These are phyloP conservation scores for Drosophila eugracilis DNA, from an alignment of 1,140 invertebrate genomes.

Conservation along the genomic window DNA sequence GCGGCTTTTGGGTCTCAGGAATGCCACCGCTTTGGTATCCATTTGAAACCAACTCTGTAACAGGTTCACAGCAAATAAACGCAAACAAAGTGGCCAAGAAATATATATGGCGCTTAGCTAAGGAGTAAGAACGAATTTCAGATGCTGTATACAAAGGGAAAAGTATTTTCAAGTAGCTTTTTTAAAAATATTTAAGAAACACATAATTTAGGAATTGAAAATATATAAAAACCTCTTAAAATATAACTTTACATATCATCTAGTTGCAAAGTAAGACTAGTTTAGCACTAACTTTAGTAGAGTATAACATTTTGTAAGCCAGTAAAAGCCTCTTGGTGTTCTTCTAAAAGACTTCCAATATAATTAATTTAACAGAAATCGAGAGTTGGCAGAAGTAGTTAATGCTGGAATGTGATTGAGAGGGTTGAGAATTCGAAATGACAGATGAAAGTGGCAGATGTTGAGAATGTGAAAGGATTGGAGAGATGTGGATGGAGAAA, in stretches of 20 bases:
- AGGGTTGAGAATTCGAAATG: background rate
- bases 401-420: background rate
- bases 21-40: constrained; percentile 20
- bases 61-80: constrained; percentile 22
- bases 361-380: background rate
- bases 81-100: background rate
- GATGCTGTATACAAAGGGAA: background rate
- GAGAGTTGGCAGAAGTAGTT: background rate
- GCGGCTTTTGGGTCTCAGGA: constrained; percentile 28
- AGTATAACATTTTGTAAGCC: background rate
- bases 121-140: background rate
- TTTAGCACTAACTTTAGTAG: background rate
- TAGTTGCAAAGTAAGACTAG: background rate
- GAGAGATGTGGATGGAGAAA: constrained; percentile 23
- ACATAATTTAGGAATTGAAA: no score
- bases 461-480: constrained; percentile 15
- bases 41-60: constrained; percentile 8
- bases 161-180: background rate
- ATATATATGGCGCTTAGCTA: background rate
- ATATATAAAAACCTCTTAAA: no score
- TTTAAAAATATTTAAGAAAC: no score
- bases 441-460: constrained; percentile 18
- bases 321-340: constrained; percentile 5
- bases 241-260: background rate
- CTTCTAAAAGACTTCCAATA: background rate